phyloP scores from a whole-genome alignment of 1,140 invertebrate genomes.

The Hypothenemus hampei region DNA sequence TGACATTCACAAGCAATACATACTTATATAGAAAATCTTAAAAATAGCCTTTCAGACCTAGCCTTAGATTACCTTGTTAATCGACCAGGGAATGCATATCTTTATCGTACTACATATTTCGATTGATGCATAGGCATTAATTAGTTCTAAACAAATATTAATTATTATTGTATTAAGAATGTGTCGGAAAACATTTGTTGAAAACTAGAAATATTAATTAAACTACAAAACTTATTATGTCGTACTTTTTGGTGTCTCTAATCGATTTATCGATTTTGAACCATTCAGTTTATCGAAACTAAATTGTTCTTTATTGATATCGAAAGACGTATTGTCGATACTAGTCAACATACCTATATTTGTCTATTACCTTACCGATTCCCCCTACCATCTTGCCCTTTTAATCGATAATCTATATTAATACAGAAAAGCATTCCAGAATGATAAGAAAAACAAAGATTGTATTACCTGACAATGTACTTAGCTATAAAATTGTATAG shows the following conservation, averaged over 20 bases:
- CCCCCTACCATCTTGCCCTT: constrained; percentile 44
- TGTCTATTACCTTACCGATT: constrained; percentile 38
- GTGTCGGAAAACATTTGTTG: constrained; percentile 41
- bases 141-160: constrained; percentile 39
- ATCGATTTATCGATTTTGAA: neutral
- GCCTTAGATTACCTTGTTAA: constrained; percentile 41
- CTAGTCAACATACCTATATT: constrained; percentile 45
- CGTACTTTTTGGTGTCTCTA: constrained; percentile 32
- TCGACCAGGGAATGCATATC: constrained; percentile 44
- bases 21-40: constrained; percentile 7
- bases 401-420: constrained; percentile 26
- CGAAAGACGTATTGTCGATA: constrained; percentile 39
- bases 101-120: constrained; percentile 40
- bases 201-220: constrained; percentile 38
- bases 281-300: too few species aligned
- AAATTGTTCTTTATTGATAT: neutral
- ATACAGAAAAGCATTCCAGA: constrained; percentile 45
- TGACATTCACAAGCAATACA: too few species aligned
- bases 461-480: constrained; percentile 49
- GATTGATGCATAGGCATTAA: constrained; percentile 29
- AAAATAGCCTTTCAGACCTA: constrained; percentile 29
- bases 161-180: constrained; percentile 38
- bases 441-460: constrained; percentile 39
- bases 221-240: constrained; percentile 34
- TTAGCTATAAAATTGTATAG: constrained; percentile 49